A percentile compares a stretch with the other conserved stretches of the same genome.
Evolutionary conservation across 2,797 vertebrate genomes (phyloP).

Genomic region (Iguana delicatissima): DNA sequence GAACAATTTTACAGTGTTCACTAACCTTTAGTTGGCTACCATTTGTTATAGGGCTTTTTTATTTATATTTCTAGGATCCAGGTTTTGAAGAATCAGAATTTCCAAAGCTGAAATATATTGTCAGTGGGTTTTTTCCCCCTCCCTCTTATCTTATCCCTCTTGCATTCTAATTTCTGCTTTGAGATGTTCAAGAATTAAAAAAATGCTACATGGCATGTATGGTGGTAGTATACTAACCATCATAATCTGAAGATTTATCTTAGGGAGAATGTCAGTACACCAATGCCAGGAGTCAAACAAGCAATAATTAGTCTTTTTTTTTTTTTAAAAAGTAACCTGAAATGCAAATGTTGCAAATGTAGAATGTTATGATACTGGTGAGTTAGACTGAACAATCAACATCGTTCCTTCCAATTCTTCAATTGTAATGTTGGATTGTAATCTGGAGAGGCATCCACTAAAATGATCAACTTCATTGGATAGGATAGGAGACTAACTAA

Average conservation of each 20-base stretch:
- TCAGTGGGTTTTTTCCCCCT: background rate
- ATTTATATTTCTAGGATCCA: background rate
- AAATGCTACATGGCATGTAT: background rate
- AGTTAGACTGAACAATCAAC: too few species aligned
- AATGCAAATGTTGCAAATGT: too few species aligned
- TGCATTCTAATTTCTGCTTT: background rate
- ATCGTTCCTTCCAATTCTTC: too few species aligned
- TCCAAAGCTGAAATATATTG: background rate
- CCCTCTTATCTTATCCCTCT: background rate
- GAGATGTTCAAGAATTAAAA: background rate
- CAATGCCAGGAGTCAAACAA: too few species aligned
- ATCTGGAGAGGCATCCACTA: background rate
- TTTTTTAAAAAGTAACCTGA: too few species aligned
- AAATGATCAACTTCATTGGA: background rate
- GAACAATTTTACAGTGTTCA: background rate
- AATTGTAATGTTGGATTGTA: too few species aligned
- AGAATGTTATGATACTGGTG: too few species aligned
- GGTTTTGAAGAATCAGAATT: background rate
- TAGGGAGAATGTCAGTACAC: too few species aligned
- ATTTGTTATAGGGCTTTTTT: background rate
- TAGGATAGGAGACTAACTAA: background rate
- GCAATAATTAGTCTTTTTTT: too few species aligned
- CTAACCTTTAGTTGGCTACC: background rate
- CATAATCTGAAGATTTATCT: too few species aligned
- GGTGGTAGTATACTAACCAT: too few species aligned